A percentile compares a stretch with the other conserved stretches of the same genome.
phyloP scores from a whole-genome alignment of 1,140 invertebrate genomes.

The Atta colombica region DNA sequence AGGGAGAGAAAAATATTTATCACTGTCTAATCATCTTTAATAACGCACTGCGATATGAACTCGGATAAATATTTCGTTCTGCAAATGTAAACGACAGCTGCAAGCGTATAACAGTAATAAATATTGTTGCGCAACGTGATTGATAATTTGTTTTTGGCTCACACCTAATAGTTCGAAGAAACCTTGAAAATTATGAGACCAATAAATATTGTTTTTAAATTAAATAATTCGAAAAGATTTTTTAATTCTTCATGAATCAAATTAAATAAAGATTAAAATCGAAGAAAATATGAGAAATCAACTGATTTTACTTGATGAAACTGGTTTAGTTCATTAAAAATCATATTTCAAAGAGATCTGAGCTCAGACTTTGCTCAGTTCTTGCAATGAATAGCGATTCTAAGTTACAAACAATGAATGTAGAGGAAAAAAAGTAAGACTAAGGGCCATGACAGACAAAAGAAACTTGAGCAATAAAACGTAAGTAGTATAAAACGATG shows the following conservation, averaged over 20 bases:
- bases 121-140: background rate
- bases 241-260: background rate
- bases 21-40: constrained; percentile 26
- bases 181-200: background rate
- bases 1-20: background rate
- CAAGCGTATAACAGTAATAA: background rate
- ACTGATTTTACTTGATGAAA: background rate
- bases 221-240: background rate
- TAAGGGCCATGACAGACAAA: too few species aligned
- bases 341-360: background rate
- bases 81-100: background rate
- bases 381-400: background rate
- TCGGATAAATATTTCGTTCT: constrained; percentile 13
- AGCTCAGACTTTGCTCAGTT: background rate
- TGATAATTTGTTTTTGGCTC: background rate
- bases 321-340: constrained; percentile 15
- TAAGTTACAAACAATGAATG: background rate
- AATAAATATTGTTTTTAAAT: background rate
- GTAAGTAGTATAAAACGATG: too few species aligned
- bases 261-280: background rate
- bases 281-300: background rate
- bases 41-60: background rate
- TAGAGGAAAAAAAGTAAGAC: background rate
- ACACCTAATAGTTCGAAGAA: background rate
- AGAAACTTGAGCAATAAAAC: too few species aligned